Conservation (phyloP, 2,797 vertebrate species). For the Pantherophis alleghaniensis region DNA sequence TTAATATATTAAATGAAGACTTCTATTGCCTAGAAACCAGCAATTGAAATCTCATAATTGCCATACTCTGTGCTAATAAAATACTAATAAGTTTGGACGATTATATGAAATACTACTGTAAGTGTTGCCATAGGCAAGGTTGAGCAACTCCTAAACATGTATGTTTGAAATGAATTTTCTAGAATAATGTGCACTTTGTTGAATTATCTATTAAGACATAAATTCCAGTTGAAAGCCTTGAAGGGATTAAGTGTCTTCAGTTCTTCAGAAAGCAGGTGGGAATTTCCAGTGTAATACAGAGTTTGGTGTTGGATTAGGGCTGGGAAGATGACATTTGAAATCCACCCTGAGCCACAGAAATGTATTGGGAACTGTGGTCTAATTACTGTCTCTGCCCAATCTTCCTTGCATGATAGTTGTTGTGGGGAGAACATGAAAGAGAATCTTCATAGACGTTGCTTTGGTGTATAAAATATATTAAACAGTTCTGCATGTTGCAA, state of each 20-base stretch:
- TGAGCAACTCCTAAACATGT: not conserved
- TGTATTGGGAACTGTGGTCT: not conserved
- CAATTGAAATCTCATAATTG: not conserved
- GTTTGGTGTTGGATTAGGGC: not conserved
- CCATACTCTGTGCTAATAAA: not conserved
- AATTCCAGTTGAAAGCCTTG: not conserved
- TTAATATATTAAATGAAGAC: not conserved
- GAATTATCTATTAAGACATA: not conserved
- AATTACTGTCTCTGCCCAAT: not conserved
- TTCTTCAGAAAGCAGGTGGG: not conserved
- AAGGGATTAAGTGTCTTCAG: not conserved
- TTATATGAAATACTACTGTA: not conserved
- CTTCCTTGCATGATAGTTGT: not conserved
- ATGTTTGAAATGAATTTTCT: not conserved
- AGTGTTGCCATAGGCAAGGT: not conserved
- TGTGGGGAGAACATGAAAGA: not conserved
- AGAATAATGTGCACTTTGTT: not conserved
- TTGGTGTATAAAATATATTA: not conserved
- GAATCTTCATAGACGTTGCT: not conserved
- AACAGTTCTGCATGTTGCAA: not conserved
- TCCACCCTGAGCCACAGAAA: not conserved
- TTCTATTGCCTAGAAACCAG: not conserved
- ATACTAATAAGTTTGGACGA: not conserved
- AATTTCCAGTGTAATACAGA: not conserved
- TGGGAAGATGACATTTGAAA: not conserved